Evolutionary conservation across 2,888 invertebrate species (phyloP), one percentile per base, ranked within the genome.

Genomic region (Odiellus spinosus): DNA sequence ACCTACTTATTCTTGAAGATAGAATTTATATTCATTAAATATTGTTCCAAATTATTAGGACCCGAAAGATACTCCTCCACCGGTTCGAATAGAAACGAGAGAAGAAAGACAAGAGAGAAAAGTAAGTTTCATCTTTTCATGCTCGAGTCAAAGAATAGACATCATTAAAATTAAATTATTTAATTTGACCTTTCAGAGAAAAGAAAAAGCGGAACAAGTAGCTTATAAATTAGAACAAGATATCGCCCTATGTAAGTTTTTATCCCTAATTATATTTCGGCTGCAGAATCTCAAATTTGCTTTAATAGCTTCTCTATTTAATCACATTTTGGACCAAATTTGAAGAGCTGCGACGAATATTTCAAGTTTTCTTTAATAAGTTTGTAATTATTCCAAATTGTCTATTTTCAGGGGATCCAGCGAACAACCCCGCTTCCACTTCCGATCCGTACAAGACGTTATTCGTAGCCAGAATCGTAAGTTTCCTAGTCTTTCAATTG

Each of bases 201-300:
- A 86, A 45, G 95, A 96, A 70, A 76, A 93, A 54, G 88, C 90
- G 0, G 96, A 98, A 67, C 90, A 95, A 71, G 85, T 87, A 17
- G 93, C 95, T 0, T 96, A 96, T 68, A 91, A 93, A 69, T 71
- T 96, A 44, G 98, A 99, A 66, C 95, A 98, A 63, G 95, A 91
- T 70, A 93, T 95, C 49, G 93, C 93, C 0, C 72, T 88, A 43
- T 95, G 71, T 71, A 70, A 63, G 67, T 70, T 45, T 33, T 26
- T 26, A 26, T 26, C n/a, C n/a, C n/a, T n/a, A n/a, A 26, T 26
- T 26, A 26, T 26, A 26, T 6, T 26, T 26, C 8, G 26, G 26
- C 5, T 26, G 26, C 8, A 26, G 8, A 26, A 26, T 26, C 4
- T 26, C 8, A 4, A 26, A 6, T 26, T 26, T 26, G 26, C 8